Evolutionary conservation across 2,797 vertebrate species (phyloP), one percentile per base, ranked within the genome.

Genomic region (Galago senegalensis): DNA sequence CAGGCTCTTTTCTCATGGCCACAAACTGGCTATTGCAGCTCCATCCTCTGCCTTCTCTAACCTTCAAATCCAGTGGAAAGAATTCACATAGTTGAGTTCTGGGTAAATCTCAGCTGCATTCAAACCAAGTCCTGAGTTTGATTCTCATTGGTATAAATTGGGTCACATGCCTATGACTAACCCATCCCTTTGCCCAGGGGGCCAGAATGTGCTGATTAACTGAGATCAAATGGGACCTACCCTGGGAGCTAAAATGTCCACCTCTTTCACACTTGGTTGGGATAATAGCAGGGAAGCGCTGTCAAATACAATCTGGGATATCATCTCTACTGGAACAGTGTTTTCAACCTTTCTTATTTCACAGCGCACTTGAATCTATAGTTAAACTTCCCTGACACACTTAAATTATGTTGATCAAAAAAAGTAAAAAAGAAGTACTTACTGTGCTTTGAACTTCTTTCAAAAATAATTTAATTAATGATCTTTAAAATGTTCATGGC

Each of bases 41-140:
- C 5, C 61, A 75, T 25, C 53, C 25, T 95, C 46, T 82, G 16
- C 6, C 61, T 27, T 40, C 56, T 90, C 53, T 69, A 72, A 82
- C n/a, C 23, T 72, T 93, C 70, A 92, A 86, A 92, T 58, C 27
- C 49, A 75, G 40, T 49, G 53, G 29, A 49, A 80, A 85, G n/a
- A 77, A 18, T n/a, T 61, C 27, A 77, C 20, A 31, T 12, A 31
- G 14, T 18, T 77, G n/a, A 77, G 63, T 65, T 80, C 37, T 82
- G 20, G 4, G 17, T 95, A 77, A 8, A 88, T 80, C 25, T 83
- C 79, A 49, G 65, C 11, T 60, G 80, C 25, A 63, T 76, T 63
- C 77, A 75, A 46, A 90, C 20, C 7, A 76, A 76, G 43, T 70
- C 21, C 20, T 76, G 65, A 14, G 11, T 93, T 63, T 82, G 23